Evolutionary conservation across 2,888 invertebrate species (phyloP).

Genomic region (Mycalesis mineus): DNA sequence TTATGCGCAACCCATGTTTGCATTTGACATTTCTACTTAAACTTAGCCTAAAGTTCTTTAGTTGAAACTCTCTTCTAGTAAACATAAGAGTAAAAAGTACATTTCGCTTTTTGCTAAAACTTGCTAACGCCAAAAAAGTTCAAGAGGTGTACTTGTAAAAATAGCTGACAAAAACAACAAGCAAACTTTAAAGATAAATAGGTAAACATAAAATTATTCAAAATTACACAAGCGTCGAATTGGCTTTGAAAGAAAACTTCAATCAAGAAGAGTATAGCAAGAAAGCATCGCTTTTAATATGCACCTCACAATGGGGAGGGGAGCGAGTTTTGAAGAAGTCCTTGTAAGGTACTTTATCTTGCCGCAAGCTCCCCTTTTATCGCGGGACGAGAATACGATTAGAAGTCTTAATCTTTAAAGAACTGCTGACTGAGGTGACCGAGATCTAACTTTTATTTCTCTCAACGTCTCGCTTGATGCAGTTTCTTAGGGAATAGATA

Average conservation of each 20-base stretch:
- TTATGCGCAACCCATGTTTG: no score
- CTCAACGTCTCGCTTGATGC: not conserved
- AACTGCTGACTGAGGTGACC: conserved; percentile 39
- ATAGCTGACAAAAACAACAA: not conserved
- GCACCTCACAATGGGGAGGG: conserved; percentile 69
- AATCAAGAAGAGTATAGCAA: conserved; percentile 61
- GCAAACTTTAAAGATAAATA: conserved; percentile 30
- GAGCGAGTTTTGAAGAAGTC: conserved; percentile 68
- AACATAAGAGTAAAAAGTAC: no score
- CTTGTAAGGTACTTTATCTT: conserved; percentile 67
- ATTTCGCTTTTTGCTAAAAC: no score
- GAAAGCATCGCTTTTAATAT: conserved; percentile 65
- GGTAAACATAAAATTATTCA: conserved; percentile 46
- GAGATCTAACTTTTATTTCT: conserved; percentile 27
- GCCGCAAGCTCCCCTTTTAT: conserved; percentile 60
- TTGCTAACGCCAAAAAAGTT: no score
- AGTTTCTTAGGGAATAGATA: not conserved
- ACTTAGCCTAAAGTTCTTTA: no score
- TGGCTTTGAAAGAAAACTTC: conserved; percentile 58
- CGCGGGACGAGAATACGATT: conserved; percentile 60
- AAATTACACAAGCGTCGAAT: conserved; percentile 61
- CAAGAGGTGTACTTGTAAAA: no score
- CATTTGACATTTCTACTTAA: no score
- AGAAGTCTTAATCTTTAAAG: conserved; percentile 64
- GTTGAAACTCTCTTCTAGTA: no score